phyloP scores from a whole-genome alignment of 2,113 vertebrate genomes.

The Raja brachyura region DNA sequence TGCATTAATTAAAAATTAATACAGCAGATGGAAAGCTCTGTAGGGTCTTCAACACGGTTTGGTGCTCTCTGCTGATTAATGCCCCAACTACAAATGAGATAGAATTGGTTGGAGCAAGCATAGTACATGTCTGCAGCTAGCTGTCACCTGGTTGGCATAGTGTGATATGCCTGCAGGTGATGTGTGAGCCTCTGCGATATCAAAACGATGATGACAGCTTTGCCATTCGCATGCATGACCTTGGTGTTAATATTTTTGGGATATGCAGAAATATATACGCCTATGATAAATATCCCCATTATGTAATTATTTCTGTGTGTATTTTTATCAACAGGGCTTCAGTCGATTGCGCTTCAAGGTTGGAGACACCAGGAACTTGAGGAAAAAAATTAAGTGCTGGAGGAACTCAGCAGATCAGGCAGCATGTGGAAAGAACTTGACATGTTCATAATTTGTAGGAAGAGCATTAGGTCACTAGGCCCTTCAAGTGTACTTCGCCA shows the following conservation, averaged over 20 bases:
- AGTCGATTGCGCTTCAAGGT: not conserved
- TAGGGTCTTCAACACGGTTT: not conserved
- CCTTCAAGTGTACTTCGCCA: no score
- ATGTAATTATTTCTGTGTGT: not conserved
- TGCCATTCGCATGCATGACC: constrained; percentile 15
- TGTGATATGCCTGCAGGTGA: constrained; percentile 26
- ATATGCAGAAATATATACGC: not conserved
- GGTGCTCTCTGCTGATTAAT: constrained; percentile 21
- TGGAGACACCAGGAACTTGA: no score
- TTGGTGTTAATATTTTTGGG: constrained; percentile 1
- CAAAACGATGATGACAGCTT: constrained; percentile 17
- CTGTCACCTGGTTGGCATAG: constrained; percentile 28
- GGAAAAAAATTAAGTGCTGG: no score
- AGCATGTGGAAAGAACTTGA: no score
- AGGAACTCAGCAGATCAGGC: no score
- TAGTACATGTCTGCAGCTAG: not conserved
- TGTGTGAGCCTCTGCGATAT: constrained; percentile 22
- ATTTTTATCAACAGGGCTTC: not conserved
- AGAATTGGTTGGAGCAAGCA: not conserved
- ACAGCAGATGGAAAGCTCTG: no score
- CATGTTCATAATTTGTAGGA: no score
- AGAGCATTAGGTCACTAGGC: no score
- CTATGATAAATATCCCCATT: not conserved
- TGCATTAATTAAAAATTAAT: no score
- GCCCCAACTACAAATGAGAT: not conserved